Percentiles rank a stretch among this genome's conserved stretches.
Conservation (phyloP, 2,797 vertebrate genomes). For the Podarcis siculus region DNA sequence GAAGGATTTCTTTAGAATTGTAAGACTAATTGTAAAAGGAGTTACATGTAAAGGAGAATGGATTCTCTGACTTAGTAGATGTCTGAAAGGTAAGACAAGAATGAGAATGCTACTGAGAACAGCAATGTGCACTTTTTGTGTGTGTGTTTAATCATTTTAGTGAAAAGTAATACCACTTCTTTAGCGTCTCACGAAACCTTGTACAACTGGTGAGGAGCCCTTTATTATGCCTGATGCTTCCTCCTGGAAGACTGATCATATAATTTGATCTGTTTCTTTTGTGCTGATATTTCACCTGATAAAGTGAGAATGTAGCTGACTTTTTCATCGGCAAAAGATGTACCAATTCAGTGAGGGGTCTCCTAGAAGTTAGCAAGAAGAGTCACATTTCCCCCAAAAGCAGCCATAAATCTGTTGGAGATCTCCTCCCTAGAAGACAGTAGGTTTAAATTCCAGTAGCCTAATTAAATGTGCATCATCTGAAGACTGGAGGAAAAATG, state of each 20-base stretch:
- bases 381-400: background rate
- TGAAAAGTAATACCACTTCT: conserved; percentile 6
- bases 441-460: background rate
- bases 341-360: conserved; percentile 2
- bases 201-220: background rate
- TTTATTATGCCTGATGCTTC: background rate
- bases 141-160: background rate
- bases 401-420: background rate
- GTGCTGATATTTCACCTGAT: conserved; percentile 27
- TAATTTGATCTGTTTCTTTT: conserved; percentile 24
- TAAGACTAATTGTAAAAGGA: background rate
- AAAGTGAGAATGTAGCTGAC: conserved; percentile 24
- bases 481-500: background rate
- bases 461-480: background rate
- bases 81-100: background rate
- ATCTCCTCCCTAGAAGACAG: background rate
- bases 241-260: background rate
- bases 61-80: background rate
- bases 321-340: conserved; percentile 28
- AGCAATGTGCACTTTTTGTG: too few species aligned
- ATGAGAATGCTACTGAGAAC: too few species aligned
- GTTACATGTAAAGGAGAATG: background rate
- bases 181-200: conserved; percentile 13
- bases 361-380: background rate
- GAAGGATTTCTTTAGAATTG: background rate